Percentiles rank a stretch among this genome's conserved stretches.
These are phyloP conservation scores for Caenorhabditis sp. DNA, from an alignment of 2,888 invertebrate genomes.

Conservation along the genomic window DNA sequence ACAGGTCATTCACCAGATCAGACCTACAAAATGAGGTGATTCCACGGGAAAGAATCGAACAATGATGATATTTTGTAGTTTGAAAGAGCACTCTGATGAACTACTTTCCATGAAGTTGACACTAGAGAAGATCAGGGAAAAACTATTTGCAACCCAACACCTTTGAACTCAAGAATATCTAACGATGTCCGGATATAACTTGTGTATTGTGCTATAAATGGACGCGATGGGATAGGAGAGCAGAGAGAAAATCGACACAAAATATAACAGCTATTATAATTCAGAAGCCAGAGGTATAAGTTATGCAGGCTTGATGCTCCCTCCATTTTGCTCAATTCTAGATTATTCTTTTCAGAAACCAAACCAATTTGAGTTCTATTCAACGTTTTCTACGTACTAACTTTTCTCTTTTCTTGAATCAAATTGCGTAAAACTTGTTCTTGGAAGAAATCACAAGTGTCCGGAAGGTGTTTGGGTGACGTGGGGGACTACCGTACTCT, in stretches of 20 bases:
- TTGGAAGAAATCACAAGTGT: conserved; percentile 2
- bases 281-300: conserved; percentile 18
- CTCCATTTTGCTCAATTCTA: neutral
- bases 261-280: conserved; percentile 15
- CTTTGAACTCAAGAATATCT: conserved; percentile 12
- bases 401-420: neutral
- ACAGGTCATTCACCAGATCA: conserved; percentile 5
- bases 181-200: neutral
- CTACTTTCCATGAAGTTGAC: neutral
- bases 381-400: conserved; percentile 23
- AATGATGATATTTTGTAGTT: conserved; percentile 31
- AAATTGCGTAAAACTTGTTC: conserved; percentile 9
- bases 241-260: neutral
- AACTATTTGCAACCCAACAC: neutral
- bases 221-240: neutral
- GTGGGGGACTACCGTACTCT: conserved; percentile 8
- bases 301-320: conserved; percentile 27
- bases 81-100: neutral
- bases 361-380: conserved; percentile 22
- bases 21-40: conserved; percentile 25
- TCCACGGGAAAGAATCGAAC: neutral
- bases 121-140: neutral
- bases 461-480: neutral
- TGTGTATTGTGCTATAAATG: conserved; percentile 28
- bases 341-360: neutral